Conservation (phyloP, 2,113 vertebrate genomes). For the Scomber scombrus region DNA sequence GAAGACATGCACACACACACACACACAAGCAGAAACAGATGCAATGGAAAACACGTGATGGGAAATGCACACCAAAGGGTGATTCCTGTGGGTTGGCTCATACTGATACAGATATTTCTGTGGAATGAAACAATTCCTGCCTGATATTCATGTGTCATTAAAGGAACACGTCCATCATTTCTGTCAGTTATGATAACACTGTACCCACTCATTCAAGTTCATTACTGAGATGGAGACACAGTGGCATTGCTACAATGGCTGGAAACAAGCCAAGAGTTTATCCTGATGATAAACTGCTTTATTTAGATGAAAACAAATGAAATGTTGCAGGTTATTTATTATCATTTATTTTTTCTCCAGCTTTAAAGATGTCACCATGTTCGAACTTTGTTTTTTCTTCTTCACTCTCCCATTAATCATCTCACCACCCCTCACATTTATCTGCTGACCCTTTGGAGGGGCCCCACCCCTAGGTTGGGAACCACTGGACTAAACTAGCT, state of each 20-base stretch:
- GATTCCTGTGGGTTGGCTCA: background rate
- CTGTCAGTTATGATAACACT: background rate
- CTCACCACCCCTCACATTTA: too few relatives aligned
- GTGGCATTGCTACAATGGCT: background rate
- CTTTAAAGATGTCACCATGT: too few relatives aligned
- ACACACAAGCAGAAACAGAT: constrained; percentile 2
- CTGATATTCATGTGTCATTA: background rate
- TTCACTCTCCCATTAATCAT: too few relatives aligned
- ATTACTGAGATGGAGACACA: background rate
- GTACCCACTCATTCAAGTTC: background rate
- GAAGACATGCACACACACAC: constrained; percentile 14
- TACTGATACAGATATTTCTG: background rate
- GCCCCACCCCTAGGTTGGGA: too few relatives aligned
- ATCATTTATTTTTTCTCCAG: too few relatives aligned
- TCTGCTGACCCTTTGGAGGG: too few relatives aligned
- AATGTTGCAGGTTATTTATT: too few relatives aligned
- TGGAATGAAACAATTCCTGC: background rate
- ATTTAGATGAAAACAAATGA: too few relatives aligned
- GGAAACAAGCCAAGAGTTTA: too few relatives aligned
- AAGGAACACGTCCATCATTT: background rate
- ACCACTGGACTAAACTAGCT: too few relatives aligned
- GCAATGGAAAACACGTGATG: constrained; percentile 21
- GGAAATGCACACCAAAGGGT: background rate
- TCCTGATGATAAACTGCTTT: too few relatives aligned
- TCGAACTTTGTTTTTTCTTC: too few relatives aligned